A percentile compares a stretch with the other conserved stretches of the same genome.
Evolutionary conservation across 2,888 invertebrate genomes (phyloP).

Genomic region (Pycnomerus fuliginosus): DNA sequence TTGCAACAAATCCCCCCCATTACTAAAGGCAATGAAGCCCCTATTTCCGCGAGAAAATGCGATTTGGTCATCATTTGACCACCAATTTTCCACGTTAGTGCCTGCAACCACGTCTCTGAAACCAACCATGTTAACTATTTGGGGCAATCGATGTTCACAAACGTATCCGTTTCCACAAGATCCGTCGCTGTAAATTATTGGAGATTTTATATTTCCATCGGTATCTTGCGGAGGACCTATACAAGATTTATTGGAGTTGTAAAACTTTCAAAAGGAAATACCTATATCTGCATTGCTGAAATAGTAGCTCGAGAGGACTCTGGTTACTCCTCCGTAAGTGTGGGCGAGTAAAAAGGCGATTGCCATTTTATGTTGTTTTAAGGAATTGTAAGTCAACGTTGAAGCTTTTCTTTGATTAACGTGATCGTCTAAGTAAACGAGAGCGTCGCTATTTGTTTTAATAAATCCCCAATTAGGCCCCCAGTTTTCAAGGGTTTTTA

Average conservation of each 20-base stretch:
- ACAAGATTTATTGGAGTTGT: neutral
- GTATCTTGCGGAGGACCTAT: conserved; percentile 69
- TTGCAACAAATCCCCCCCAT: conserved; percentile 1
- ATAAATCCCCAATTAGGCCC: conserved; percentile 68
- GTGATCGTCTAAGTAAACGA: conserved; percentile 65
- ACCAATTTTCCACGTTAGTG: conserved; percentile 66
- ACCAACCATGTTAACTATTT: conserved; percentile 7
- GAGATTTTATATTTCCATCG: conserved; percentile 53
- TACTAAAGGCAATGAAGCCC: conserved; percentile 61
- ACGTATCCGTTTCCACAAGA: conserved; percentile 74
- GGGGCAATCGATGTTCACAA: conserved; percentile 60
- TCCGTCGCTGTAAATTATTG: conserved; percentile 64
- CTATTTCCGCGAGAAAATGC: conserved; percentile 74
- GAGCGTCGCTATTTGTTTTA: conserved; percentile 45
- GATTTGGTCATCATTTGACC: conserved; percentile 82
- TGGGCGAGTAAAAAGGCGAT: conserved; percentile 82
- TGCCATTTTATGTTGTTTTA: conserved; percentile 66
- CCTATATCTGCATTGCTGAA: conserved; percentile 63
- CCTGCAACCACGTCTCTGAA: conserved; percentile 23
- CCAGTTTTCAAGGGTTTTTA: conserved; percentile 65
- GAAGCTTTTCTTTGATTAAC: conserved; percentile 66
- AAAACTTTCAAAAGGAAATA: conserved; percentile 8
- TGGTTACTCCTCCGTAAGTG: conserved; percentile 73
- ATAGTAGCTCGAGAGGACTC: conserved; percentile 81
- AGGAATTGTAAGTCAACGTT: conserved; percentile 65